These are phyloP conservation scores for Forbesichthys agassizii DNA, from an alignment of 2,113 vertebrate species.

Conservation along the genomic window DNA sequence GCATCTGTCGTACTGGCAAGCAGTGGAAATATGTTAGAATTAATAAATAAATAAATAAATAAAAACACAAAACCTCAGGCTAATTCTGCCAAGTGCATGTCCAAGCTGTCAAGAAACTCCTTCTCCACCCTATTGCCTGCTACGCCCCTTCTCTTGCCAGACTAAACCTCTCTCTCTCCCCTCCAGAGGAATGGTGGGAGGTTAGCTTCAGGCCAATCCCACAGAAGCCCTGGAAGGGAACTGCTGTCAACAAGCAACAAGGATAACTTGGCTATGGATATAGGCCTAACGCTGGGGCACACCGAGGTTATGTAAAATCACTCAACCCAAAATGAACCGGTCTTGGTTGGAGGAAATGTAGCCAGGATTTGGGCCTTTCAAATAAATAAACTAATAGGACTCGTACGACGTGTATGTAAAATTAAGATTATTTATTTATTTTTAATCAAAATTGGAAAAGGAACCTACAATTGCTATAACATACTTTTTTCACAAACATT, in stretches of 20 bases:
- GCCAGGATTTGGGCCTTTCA: conserved; percentile 38
- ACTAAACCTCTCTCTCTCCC: conserved; percentile 34
- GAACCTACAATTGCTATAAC: not conserved
- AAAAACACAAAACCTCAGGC: conserved; percentile 23
- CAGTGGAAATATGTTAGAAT: conserved; percentile 29
- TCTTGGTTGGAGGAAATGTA: conserved; percentile 45
- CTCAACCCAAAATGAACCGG: conserved; percentile 55
- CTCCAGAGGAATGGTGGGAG: conserved; percentile 58
- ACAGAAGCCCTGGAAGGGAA: conserved; percentile 51
- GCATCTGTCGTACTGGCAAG: conserved; percentile 41
- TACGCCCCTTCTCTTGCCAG: conserved; percentile 34
- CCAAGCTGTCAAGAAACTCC: conserved; percentile 44
- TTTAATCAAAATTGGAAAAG: not conserved
- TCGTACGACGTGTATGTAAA: not conserved
- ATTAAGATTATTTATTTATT: not conserved
- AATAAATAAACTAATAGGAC: conserved; percentile 32
- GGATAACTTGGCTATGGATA: conserved; percentile 58
- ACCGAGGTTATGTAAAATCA: conserved; percentile 63
- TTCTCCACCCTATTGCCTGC: conserved; percentile 36
- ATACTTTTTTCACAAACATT: too few species aligned
- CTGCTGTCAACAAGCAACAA: conserved; percentile 67
- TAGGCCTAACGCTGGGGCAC: conserved; percentile 27
- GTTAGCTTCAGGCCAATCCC: conserved; percentile 56
- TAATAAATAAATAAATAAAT: conserved; percentile 23
- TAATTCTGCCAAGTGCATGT: conserved; percentile 13